These are phyloP conservation scores for Phocides pigmalion DNA, from an alignment of 1,140 invertebrate species.

Conservation along the genomic window DNA sequence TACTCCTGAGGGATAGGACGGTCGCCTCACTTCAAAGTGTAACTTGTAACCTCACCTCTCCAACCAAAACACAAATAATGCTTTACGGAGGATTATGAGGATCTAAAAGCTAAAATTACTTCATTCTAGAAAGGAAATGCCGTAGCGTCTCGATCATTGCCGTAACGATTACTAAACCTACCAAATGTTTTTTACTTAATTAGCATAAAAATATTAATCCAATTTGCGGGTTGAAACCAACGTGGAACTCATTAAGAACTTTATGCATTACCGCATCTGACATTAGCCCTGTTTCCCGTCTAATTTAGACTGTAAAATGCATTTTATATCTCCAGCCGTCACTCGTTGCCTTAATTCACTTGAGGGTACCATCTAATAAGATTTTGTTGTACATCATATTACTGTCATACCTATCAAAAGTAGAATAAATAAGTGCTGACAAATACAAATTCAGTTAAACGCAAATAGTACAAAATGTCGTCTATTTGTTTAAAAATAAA, in stretches of 20 bases:
- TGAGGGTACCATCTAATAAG: slow-evolving; percentile 52
- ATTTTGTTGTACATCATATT: slow-evolving; percentile 58
- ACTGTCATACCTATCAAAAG: slow-evolving; percentile 50
- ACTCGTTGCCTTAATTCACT: slow-evolving; percentile 44
- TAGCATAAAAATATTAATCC: slow-evolving; percentile 53
- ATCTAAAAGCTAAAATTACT: too few species aligned
- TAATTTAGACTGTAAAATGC: slow-evolving; percentile 58
- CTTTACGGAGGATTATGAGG: too few species aligned
- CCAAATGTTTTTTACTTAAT: slow-evolving; percentile 4
- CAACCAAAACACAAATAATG: too few species aligned
- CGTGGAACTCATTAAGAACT: slow-evolving; percentile 76
- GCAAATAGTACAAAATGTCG: background rate
- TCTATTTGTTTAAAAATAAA: background rate
- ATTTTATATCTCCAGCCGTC: slow-evolving; percentile 54
- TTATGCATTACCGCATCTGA: slow-evolving; percentile 72
- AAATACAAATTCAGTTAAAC: slow-evolving; percentile 30
- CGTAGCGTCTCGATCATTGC: too few species aligned
- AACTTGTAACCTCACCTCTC: too few species aligned
- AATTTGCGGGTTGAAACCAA: slow-evolving; percentile 69
- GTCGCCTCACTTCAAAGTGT: too few species aligned
- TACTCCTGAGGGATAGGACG: too few species aligned
- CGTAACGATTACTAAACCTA: background rate
- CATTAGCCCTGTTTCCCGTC: slow-evolving; percentile 52
- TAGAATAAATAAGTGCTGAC: slow-evolving; percentile 50
- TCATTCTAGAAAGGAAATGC: too few species aligned